Evolutionary conservation across 2,888 invertebrate genomes (phyloP), one percentile per base, ranked within the genome.

Genomic region (Diplolepis rosae): DNA sequence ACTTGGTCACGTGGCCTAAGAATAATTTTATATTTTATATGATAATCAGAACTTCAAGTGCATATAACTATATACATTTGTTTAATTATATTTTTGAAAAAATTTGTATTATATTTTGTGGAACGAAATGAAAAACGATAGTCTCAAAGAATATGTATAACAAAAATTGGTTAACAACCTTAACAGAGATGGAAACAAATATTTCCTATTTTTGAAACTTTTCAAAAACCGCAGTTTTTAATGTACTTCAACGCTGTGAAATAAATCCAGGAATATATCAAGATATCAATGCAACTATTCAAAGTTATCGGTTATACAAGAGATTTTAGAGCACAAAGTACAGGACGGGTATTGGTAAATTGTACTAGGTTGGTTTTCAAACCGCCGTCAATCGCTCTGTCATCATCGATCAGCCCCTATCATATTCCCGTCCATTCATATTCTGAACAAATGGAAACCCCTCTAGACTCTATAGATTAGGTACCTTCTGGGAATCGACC

Each of bases 351-450:
- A 61, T 61, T 61, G 61, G 27, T 24, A 42, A 42, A 61, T 61
- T 24, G 24, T 22, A 39, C 61, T 18, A 48, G 9, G 11, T 22
- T 22, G 48, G 18, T 22, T 48, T 48, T 61, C 61, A 61, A 35
- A 61, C 61, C 27, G 7, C 61, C 35, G 61, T 61, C 61, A 61
- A 61, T 61, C 39, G 61, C 39, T 61, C 61, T 61, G 61, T 42
- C 61, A 61, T 39, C 61, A 61, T 61, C 61, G 61, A 61, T 61
- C 61, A 61, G 35, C 39, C 27, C 35, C 61, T 61, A 42, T 61
- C 61, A 61, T 24, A 61, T 35, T 61, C 61, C 61, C 61, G 61
- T 61, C 61, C 61, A 61, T 61, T 39, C 56, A 61, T 61, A 61
- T 61, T 61, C 61, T 42, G 61, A 61, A 42, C 61, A 61, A 61